phyloP scores from a whole-genome alignment of 2,888 invertebrate species.

The Mystacides longicornis region DNA sequence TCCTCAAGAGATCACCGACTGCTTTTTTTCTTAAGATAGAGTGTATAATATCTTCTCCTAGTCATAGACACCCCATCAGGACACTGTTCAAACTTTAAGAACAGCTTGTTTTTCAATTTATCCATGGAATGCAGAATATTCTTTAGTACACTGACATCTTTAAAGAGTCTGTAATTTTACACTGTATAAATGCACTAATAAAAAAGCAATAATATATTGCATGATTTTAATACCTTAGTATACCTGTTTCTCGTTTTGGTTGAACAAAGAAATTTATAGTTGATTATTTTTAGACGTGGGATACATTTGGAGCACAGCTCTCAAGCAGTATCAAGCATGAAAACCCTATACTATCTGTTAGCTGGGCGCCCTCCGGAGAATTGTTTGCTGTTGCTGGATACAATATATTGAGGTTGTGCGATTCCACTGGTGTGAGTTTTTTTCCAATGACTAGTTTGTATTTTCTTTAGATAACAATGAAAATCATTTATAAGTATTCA shows the following conservation, averaged over 20 bases:
- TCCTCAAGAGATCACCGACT: no score
- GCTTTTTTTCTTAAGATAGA: no score
- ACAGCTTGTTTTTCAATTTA: no score
- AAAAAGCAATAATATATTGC: no score
- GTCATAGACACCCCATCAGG: no score
- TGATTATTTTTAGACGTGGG: conserved; percentile 64
- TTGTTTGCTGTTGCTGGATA: conserved; percentile 89
- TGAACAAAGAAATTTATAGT: conserved; percentile 32
- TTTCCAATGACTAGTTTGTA: not conserved
- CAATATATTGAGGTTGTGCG: conserved; percentile 87
- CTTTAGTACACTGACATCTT: no score
- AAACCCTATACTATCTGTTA: conserved; percentile 83
- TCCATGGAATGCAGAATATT: no score
- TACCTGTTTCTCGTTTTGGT: not conserved
- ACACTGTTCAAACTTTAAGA: no score
- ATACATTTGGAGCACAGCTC: conserved; percentile 79
- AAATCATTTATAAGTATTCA: not conserved
- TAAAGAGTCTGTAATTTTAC: not conserved
- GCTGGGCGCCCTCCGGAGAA: conserved; percentile 89
- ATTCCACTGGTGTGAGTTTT: conserved; percentile 77
- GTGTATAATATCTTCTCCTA: no score
- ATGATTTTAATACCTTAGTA: not conserved
- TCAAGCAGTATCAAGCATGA: conserved; percentile 81
- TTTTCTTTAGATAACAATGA: not conserved
- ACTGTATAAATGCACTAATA: no score